These are phyloP conservation scores for Pollenia amentaria DNA, from an alignment of 2,888 invertebrate species.

Conservation along the genomic window DNA sequence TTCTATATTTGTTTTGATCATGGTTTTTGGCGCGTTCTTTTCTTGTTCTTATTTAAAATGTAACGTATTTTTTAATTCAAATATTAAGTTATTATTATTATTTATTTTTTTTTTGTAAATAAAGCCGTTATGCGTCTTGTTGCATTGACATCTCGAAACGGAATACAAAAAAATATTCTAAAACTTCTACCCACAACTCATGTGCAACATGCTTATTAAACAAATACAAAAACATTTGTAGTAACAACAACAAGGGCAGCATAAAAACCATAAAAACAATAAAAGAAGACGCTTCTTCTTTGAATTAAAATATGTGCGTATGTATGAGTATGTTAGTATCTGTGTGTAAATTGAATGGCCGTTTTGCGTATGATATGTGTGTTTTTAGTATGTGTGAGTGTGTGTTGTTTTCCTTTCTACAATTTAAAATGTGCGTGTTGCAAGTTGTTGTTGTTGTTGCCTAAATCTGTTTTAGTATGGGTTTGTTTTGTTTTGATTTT, in stretches of 20 bases:
- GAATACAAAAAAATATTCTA: slow-evolving; percentile 81
- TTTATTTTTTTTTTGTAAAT: slow-evolving; percentile 12
- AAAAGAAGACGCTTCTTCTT: slow-evolving; percentile 64
- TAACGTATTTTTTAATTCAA: slow-evolving; percentile 43
- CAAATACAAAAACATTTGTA: slow-evolving; percentile 60
- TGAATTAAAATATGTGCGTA: slow-evolving; percentile 21
- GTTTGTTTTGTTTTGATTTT: slow-evolving; percentile 77
- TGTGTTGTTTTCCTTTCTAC: neutral
- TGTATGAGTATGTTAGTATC: slow-evolving; percentile 11
- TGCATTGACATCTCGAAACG: slow-evolving; percentile 83
- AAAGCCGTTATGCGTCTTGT: slow-evolving; percentile 82
- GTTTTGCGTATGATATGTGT: slow-evolving; percentile 46
- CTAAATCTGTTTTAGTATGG: slow-evolving; percentile 60
- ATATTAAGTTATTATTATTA: neutral
- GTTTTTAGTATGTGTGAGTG: slow-evolving; percentile 24
- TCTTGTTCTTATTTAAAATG: slow-evolving; percentile 16
- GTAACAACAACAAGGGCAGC: slow-evolving; percentile 55
- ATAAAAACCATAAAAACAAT: slow-evolving; percentile 63
- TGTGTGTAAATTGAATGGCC: slow-evolving; percentile 50
- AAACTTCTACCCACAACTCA: slow-evolving; percentile 79
- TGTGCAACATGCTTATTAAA: slow-evolving; percentile 71
- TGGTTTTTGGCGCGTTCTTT: slow-evolving; percentile 58
- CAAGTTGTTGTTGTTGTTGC: slow-evolving; percentile 44
- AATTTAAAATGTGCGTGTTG: slow-evolving; percentile 53
- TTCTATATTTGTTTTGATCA: neutral